Conservation (phyloP, 2,113 vertebrate genomes). For the Scophthalmus maximus region DNA sequence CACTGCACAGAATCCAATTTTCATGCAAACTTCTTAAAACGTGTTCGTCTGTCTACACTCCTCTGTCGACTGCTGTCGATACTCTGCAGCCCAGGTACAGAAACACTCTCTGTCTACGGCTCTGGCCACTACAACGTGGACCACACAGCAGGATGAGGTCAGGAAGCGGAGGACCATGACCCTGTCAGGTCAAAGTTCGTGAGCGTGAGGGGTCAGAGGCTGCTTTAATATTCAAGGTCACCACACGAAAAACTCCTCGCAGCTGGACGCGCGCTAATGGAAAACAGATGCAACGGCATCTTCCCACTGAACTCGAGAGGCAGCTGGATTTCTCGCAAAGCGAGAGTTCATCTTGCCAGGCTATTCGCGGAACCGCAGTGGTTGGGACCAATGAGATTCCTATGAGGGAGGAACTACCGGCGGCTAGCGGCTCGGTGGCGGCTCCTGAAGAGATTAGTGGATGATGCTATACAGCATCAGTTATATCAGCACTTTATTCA, state of each 20-base stretch:
- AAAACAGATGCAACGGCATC: slow-evolving; percentile 16
- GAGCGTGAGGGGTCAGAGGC: slow-evolving; percentile 47
- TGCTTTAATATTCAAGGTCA: slow-evolving; percentile 37
- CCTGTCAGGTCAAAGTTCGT: slow-evolving; percentile 55
- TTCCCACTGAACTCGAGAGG: neutral
- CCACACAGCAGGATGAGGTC: slow-evolving; percentile 47
- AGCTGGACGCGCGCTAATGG: slow-evolving; percentile 24
- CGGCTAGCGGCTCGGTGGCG: no score
- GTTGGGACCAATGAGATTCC: neutral
- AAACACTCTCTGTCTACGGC: neutral
- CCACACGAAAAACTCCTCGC: slow-evolving; percentile 33
- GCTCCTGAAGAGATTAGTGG: no score
- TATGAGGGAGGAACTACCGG: no score
- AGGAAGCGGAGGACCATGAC: slow-evolving; percentile 5
- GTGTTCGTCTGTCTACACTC: neutral
- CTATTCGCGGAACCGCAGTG: neutral
- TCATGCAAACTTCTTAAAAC: neutral
- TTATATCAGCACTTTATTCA: neutral
- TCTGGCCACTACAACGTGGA: slow-evolving; percentile 2
- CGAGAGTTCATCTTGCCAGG: neutral
- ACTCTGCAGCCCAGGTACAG: neutral
- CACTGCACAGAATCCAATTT: no score
- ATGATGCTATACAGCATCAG: neutral
- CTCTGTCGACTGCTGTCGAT: no score
- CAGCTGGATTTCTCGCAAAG: neutral